Evolutionary conservation across 2,797 vertebrate genomes (phyloP).

Genomic region (Gastrophryne carolinensis): DNA sequence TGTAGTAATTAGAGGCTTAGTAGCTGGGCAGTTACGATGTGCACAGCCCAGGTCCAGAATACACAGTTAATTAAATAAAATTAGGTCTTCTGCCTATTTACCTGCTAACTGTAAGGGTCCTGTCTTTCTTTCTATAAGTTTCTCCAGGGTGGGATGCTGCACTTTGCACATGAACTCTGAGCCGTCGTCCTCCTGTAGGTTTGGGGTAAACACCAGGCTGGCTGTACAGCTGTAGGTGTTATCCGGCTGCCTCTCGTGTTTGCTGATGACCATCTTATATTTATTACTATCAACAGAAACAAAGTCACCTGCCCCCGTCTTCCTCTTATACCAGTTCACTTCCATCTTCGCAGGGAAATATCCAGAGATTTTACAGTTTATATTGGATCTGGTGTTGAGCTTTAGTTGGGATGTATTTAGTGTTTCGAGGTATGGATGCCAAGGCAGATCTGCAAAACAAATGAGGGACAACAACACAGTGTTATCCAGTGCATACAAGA

Average conservation of each 20-base stretch:
- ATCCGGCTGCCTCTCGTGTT: background rate
- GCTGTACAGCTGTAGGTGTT: background rate
- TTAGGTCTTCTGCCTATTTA: background rate
- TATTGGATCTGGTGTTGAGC: background rate
- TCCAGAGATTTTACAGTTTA: background rate
- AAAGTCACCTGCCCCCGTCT: background rate
- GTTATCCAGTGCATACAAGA: too few relatives aligned
- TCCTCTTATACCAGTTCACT: background rate
- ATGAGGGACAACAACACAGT: too few relatives aligned
- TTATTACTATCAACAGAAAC: background rate
- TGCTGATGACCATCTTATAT: background rate
- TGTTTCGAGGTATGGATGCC: background rate
- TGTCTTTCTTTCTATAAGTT: background rate
- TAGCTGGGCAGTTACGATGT: too few relatives aligned
- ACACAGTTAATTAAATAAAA: too few relatives aligned
- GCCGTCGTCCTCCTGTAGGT: background rate
- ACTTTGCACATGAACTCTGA: background rate
- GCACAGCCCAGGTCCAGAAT: too few relatives aligned
- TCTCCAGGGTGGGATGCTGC: background rate
- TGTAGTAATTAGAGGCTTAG: too few relatives aligned
- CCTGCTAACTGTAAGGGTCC: background rate
- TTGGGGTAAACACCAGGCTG: background rate
- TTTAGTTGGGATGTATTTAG: background rate
- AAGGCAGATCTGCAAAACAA: background rate
- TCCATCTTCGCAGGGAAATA: background rate